Evolutionary conservation across 2,113 vertebrate species (phyloP).

Genomic region (Pedetes capensis): DNA sequence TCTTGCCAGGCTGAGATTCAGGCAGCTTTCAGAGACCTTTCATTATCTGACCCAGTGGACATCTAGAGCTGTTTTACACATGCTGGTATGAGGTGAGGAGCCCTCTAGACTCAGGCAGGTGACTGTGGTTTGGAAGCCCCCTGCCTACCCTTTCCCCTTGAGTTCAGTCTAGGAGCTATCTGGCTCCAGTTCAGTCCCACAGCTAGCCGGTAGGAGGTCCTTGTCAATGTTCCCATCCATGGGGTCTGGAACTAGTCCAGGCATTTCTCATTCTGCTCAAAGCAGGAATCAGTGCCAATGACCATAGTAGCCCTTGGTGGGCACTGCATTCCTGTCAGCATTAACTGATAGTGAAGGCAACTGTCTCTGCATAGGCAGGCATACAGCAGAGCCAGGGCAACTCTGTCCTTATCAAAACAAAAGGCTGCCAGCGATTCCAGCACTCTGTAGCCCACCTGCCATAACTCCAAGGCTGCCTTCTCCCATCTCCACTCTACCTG

Average conservation of each 20-base stretch:
- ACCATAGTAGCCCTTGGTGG: background rate
- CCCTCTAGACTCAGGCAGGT: background rate
- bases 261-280: background rate
- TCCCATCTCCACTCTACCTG: background rate
- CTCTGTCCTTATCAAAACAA: background rate
- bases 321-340: accelerated
- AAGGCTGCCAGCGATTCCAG: background rate
- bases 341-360: background rate
- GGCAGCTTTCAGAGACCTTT: background rate
- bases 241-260: background rate
- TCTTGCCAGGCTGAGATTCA: background rate
- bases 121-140: too few relatives aligned
- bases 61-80: background rate
- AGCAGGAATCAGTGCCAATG: background rate
- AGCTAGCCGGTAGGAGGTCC: background rate
- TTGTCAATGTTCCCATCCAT: background rate
- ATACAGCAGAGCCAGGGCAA: background rate
- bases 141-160: background rate
- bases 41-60: background rate
- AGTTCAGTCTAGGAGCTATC: background rate
- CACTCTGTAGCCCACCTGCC: background rate
- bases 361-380: accelerated
- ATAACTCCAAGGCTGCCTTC: background rate
- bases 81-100: accelerated
- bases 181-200: background rate